phyloP scores from a whole-genome alignment of 2,113 vertebrate genomes.

The human (Homo sapiens) region GRCh38 chr18:24428001-24428500 shows the following conservation, averaged over 20 bases:
- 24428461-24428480: background rate
- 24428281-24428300: background rate
- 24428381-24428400: background rate
- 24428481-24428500: background rate
- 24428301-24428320: background rate
- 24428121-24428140: slow-evolving; percentile 2
- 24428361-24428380: slow-evolving; percentile 14
- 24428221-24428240: background rate
- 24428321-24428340: background rate
- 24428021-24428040: slow-evolving; percentile 90
- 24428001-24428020: slow-evolving; percentile 88
- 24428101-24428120: background rate
- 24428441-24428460: background rate
- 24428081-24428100: background rate
- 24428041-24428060: slow-evolving; percentile 88
- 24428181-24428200: background rate
- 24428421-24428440: background rate
- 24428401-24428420: background rate
- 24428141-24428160: slow-evolving; percentile 28
- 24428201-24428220: background rate
- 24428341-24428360: background rate
- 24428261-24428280: background rate
- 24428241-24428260: background rate
- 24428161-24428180: background rate
- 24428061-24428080: background rate